These are phyloP conservation scores for Macrotrachela quadricornifera DNA, from an alignment of 1,140 invertebrate genomes.

Conservation along the genomic window DNA sequence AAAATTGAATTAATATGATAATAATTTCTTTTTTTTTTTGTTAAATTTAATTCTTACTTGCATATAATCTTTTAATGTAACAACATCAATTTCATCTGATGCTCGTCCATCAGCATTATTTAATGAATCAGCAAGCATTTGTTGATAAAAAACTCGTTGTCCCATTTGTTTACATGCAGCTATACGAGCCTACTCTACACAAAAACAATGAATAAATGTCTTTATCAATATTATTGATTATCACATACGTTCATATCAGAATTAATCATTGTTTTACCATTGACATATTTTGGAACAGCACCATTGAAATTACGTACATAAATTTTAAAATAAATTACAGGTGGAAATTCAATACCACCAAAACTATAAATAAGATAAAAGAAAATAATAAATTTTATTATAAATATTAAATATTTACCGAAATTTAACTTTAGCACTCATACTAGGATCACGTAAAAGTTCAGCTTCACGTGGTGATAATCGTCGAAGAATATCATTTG, in stretches of 20 bases:
- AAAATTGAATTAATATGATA: too few relatives aligned
- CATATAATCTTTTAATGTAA: slow-evolving; percentile 31
- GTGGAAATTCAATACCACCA: slow-evolving; percentile 27
- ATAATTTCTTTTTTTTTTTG: neutral
- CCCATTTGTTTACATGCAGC: slow-evolving; percentile 26
- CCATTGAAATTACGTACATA: slow-evolving; percentile 17
- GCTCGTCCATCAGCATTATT: slow-evolving; percentile 17
- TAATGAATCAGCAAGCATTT: slow-evolving; percentile 23
- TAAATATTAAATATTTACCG: slow-evolving; percentile 13
- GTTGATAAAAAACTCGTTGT: slow-evolving; percentile 24
- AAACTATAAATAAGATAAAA: slow-evolving; percentile 15
- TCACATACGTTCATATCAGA: slow-evolving; percentile 15
- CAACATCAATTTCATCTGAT: slow-evolving; percentile 25
- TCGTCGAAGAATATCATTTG: slow-evolving; percentile 24
- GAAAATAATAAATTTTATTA: too few relatives aligned
- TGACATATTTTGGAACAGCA: slow-evolving; percentile 23
- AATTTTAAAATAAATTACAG: slow-evolving; percentile 30
- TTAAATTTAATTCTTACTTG: slow-evolving; percentile 14
- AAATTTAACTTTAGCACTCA: slow-evolving; percentile 23
- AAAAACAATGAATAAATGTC: neutral
- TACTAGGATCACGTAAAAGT: slow-evolving; percentile 21
- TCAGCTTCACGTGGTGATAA: slow-evolving; percentile 26
- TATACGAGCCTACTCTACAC: slow-evolving; percentile 19
- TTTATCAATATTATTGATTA: neutral
- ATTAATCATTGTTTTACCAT: slow-evolving; percentile 25